Base-by-base conservation (phyloP, 2,888 invertebrate species). In the Autographa gamma region DNA sequence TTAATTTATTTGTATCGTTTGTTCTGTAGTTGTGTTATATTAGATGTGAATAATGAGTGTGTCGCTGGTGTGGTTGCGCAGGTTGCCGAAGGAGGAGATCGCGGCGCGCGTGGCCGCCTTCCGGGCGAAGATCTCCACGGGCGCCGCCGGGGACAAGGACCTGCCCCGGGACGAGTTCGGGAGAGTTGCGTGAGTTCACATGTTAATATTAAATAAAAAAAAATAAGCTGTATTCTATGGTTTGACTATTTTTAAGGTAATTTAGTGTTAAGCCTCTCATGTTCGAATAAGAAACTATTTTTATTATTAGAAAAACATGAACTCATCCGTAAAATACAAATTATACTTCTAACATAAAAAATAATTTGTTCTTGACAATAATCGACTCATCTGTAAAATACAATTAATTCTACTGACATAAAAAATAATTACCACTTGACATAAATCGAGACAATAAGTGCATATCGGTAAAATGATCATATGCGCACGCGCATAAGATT, bases 21-120 rank as follows among this genome's bases (percentile, higher is more conserved):
- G 75, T 73, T 65, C 72, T 81, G 59, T 56, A 78, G 75, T 73
- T 65, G 70, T 81, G 59, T 66, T 74, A 25, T 70, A 68, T 69
- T 77, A 68, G 63, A 71, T 66, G 74, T 78, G 73, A 76, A 81
- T 91, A 89, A 94, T 95, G 95, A 94, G 93, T 86, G 93, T 96
- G 66, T 94, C 93, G 58, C 83, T 94, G 92, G 95, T 93, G 79
- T 96, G 93, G 93, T 89, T 93, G 94, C 96, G 88, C 94, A 98
- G 99, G 93, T 98, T 98, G 92, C 97, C 97, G 65, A 97, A 97
- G 86, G 98, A 98, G 87, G 98, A 98, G 90, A 98, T 99, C 77
- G 97, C 97, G 81, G 96, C 96, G 86, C 98, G 99, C 89, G 98
- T 99, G 79, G 97, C 97, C 71, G 97, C 98, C 66, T 99, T 98